phyloP scores from a whole-genome alignment of 2,888 invertebrate species.

The Apamea crenata region DNA sequence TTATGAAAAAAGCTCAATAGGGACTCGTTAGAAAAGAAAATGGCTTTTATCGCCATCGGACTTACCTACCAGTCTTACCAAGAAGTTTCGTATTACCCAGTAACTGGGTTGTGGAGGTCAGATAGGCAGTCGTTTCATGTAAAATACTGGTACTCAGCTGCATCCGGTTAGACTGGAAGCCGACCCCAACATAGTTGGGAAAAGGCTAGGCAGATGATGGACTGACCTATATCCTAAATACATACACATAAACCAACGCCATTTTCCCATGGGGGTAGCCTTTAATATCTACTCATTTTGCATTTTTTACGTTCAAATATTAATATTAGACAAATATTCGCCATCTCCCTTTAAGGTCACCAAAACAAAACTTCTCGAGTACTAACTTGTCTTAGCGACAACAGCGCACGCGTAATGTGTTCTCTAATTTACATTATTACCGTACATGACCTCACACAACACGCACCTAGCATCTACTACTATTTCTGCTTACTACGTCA shows the following conservation, averaged over 20 bases:
- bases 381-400: slow-evolving; percentile 25
- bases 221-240: no score
- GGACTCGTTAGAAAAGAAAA: not conserved
- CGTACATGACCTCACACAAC: slow-evolving; percentile 50
- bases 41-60: not conserved
- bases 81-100: no score
- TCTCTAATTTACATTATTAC: slow-evolving; percentile 59
- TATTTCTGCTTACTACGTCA: slow-evolving; percentile 52
- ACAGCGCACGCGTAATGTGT: slow-evolving; percentile 6
- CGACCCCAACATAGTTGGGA: no score
- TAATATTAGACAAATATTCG: not conserved
- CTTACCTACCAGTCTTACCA: no score
- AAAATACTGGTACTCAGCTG: no score
- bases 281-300: not conserved
- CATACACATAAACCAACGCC: no score
- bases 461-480: slow-evolving; percentile 33
- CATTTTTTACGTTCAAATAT: not conserved
- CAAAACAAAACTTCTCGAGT: slow-evolving; percentile 3
- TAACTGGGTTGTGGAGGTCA: no score
- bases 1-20: not conserved
- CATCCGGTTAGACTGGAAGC: no score
- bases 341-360: not conserved
- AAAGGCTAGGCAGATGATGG: no score
- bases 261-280: no score
- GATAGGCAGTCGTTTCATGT: no score